Conservation (phyloP, 2,797 vertebrate species). For the Natrix natrix region DNA sequence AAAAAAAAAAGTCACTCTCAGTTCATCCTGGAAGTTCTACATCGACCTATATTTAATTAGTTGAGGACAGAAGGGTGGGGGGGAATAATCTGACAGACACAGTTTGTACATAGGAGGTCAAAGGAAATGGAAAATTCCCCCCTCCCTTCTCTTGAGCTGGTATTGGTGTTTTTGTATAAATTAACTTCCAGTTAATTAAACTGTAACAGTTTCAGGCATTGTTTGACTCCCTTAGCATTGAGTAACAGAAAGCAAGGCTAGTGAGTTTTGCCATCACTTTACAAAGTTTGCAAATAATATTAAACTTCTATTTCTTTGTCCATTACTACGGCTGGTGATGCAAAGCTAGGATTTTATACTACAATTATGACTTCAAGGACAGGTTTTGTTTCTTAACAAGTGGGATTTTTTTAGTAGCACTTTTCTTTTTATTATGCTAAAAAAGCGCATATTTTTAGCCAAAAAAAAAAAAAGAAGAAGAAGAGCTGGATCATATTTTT, state of each 20-base stretch:
- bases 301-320: not conserved
- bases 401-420: not conserved
- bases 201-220: not conserved
- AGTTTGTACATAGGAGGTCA: not conserved
- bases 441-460: not conserved
- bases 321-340: not conserved
- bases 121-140: not conserved
- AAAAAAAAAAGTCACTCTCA: not conserved
- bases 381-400: not conserved
- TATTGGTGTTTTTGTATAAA: not conserved
- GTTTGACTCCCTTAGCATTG: not conserved
- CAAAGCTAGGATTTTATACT: not conserved
- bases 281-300: not conserved
- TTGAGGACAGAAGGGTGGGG: not conserved
- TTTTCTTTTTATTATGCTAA: not conserved
- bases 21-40: not conserved
- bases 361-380: not conserved
- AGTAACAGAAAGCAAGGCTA: not conserved
- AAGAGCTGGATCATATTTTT: not conserved
- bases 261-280: not conserved
- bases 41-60: not conserved
- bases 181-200: not conserved
- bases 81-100: not conserved
- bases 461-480: not conserved
- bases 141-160: not conserved